Conservation (phyloP, 2,113 vertebrate species). For the Cygnus atratus region DNA sequence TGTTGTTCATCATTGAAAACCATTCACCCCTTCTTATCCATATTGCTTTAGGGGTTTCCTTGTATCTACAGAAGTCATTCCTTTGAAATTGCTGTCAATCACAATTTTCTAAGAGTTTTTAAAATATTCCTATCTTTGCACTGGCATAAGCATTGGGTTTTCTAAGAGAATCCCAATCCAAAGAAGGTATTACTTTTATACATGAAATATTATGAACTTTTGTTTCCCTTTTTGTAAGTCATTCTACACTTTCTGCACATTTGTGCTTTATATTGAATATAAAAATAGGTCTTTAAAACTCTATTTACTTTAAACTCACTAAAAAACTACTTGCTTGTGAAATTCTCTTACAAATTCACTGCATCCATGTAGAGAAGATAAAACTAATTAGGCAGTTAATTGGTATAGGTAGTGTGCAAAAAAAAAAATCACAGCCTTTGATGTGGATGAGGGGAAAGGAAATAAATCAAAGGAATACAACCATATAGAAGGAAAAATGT, state of each 20-base stretch:
- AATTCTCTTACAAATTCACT: constrained; percentile 87
- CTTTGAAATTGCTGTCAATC: constrained; percentile 71
- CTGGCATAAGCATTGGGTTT: constrained; percentile 76
- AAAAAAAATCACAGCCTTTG: constrained; percentile 64
- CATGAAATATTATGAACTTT: constrained; percentile 78
- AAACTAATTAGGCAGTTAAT: constrained; percentile 82
- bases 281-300: constrained; percentile 87
- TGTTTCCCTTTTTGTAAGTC: constrained; percentile 82
- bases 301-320: constrained; percentile 83
- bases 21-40: constrained; percentile 63
- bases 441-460: constrained; percentile 39
- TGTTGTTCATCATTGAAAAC: constrained; percentile 67
- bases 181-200: constrained; percentile 82
- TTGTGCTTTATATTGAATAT: constrained; percentile 85
- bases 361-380: constrained; percentile 81
- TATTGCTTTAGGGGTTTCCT: constrained; percentile 75
- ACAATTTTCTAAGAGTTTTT: constrained; percentile 65
- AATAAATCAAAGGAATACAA: constrained; percentile 44
- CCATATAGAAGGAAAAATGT: constrained; percentile 46
- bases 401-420: constrained; percentile 81
- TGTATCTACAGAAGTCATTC: constrained; percentile 71
- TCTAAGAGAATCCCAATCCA: constrained; percentile 75
- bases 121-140: constrained; percentile 76
- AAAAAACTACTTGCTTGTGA: constrained; percentile 88
- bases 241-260: constrained; percentile 84